Percentiles rank a stretch among this genome's conserved stretches.
Evolutionary conservation across 2,113 vertebrate species (phyloP).

Genomic region (Megaptera novaeangliae): DNA sequence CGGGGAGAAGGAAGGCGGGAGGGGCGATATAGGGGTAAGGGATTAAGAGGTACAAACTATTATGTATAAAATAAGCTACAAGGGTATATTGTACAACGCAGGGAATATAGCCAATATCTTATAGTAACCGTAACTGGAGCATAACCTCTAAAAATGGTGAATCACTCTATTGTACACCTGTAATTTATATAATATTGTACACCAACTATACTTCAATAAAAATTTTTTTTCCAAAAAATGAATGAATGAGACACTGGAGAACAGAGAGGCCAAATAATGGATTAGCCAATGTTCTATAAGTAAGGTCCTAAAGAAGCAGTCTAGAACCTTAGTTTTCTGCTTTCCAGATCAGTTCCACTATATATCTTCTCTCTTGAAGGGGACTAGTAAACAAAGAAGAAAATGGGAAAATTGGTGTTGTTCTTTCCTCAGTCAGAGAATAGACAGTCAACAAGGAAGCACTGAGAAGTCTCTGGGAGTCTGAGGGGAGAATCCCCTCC

Average conservation of each 20-base stretch:
- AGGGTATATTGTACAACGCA: not conserved
- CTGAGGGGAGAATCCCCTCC: too few species aligned
- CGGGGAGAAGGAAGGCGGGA: not conserved
- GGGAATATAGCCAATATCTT: not conserved
- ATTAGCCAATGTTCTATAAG: fast-evolving
- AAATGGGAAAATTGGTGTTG: not conserved
- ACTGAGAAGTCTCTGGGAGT: too few species aligned
- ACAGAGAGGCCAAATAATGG: not conserved
- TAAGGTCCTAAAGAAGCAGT: not conserved
- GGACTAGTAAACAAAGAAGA: not conserved
- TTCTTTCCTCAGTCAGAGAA: not conserved
- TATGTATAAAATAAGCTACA: not conserved
- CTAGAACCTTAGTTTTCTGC: not conserved
- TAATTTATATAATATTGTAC: not conserved
- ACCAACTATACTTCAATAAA: not conserved
- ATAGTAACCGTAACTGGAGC: not conserved
- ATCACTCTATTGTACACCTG: not conserved
- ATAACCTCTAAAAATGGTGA: not conserved
- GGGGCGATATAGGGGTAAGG: not conserved
- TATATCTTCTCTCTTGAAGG: not conserved
- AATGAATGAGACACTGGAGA: not conserved
- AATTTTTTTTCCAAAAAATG: too few species aligned
- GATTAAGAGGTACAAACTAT: not conserved
- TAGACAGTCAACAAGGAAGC: not conserved
- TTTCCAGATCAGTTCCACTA: not conserved